Conservation (phyloP, 2,113 vertebrate species). For the Engystomops pustulosus region DNA sequence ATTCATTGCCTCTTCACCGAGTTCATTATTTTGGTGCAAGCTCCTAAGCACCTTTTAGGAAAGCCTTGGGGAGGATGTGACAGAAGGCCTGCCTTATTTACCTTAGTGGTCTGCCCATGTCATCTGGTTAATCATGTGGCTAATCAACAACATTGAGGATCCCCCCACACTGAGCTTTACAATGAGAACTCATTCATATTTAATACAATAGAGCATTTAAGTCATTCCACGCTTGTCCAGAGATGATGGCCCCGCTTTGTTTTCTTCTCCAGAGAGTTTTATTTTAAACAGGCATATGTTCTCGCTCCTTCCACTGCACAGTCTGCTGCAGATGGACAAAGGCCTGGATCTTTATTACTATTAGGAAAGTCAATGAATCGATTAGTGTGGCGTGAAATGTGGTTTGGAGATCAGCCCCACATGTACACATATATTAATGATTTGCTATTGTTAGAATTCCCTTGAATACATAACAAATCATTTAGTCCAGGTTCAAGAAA, state of each 20-base stretch:
- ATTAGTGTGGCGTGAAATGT: conserved; percentile 67
- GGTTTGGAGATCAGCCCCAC: conserved; percentile 61
- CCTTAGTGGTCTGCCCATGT: conserved; percentile 87
- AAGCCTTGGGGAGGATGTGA: conserved; percentile 81
- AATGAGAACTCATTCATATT: conserved; percentile 91
- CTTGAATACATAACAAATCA: conserved; percentile 63
- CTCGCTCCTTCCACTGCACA: conserved; percentile 78
- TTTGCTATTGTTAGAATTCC: conserved; percentile 68
- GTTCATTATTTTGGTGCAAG: conserved; percentile 73
- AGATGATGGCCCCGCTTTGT: conserved; percentile 86
- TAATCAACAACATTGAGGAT: conserved; percentile 85
- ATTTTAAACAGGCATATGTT: conserved; percentile 87
- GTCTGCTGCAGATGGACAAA: conserved; percentile 86
- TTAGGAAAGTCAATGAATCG: conserved; percentile 67
- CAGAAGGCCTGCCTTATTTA: conserved; percentile 96
- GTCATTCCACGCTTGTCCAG: conserved; percentile 84
- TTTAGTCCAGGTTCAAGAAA: not conserved
- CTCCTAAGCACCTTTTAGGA: conserved; percentile 64
- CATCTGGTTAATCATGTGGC: conserved; percentile 97
- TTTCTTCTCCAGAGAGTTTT: conserved; percentile 74
- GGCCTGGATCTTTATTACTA: conserved; percentile 66
- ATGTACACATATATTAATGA: conserved; percentile 68
- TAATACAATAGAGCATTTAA: conserved; percentile 95
- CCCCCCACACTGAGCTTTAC: conserved; percentile 78
- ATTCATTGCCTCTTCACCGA: conserved; percentile 72